Percentiles rank a stretch among this genome's conserved stretches.
Evolutionary conservation across 2,113 vertebrate species (phyloP).

Genomic region (Paedocypris sp.): DNA sequence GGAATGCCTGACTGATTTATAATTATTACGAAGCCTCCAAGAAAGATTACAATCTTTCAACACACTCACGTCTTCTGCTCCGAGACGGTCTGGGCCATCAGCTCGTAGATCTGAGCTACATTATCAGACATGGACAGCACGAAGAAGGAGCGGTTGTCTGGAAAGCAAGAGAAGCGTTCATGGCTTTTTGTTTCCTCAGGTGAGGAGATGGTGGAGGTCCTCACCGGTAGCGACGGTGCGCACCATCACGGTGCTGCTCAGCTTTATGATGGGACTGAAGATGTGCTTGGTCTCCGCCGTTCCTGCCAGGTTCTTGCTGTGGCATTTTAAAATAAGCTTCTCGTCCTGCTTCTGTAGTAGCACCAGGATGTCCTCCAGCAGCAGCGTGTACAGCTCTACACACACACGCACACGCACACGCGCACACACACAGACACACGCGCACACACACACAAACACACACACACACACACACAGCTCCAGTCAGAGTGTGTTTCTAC

Average conservation of each 20-base stretch:
- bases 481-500: too few relatives aligned
- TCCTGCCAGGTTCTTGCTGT: slow-evolving; percentile 83
- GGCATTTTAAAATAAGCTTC: slow-evolving; percentile 82
- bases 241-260: slow-evolving; percentile 86
- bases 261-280: slow-evolving; percentile 93
- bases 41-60: too few relatives aligned
- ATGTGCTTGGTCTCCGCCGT: slow-evolving; percentile 80
- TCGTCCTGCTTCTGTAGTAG: slow-evolving; percentile 93
- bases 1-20: too few relatives aligned
- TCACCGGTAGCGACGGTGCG: slow-evolving; percentile 88
- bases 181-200: too few relatives aligned
- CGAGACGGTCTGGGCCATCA: slow-evolving; percentile 86
- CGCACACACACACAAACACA: too few relatives aligned
- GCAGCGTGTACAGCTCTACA: slow-evolving; percentile 62
- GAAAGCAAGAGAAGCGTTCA: too few relatives aligned
- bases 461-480: too few relatives aligned
- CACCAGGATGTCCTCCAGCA: slow-evolving; percentile 87
- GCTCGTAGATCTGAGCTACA: slow-evolving; percentile 90
- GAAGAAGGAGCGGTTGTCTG: slow-evolving; percentile 96
- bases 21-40: too few relatives aligned
- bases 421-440: too few relatives aligned
- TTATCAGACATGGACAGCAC: slow-evolving; percentile 96
- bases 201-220: neutral
- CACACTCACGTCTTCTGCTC: slow-evolving; percentile 86
- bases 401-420: slow-evolving; percentile 10